phyloP scores from a whole-genome alignment of 2,888 invertebrate genomes.

The Cryptocephalus primarius region DNA sequence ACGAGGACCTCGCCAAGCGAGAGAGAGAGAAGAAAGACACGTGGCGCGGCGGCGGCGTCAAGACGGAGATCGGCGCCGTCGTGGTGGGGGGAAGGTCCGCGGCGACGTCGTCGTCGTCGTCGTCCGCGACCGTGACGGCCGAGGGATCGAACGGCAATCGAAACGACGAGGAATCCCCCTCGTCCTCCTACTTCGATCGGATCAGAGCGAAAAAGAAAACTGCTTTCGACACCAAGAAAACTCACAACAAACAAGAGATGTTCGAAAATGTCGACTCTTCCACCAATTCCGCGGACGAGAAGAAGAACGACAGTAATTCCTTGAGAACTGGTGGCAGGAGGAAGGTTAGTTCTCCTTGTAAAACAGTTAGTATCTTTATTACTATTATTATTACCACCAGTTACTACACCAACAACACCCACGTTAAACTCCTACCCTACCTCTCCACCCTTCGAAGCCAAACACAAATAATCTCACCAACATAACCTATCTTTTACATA shows the following conservation, averaged over 20 bases:
- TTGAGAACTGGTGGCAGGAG: constrained; percentile 48
- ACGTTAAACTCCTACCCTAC: too few relatives aligned
- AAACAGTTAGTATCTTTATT: too few relatives aligned
- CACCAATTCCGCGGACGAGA: constrained; percentile 18
- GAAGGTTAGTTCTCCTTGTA: constrained; percentile 35
- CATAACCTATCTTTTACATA: too few relatives aligned
- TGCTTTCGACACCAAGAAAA: neutral
- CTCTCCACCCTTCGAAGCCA: too few relatives aligned
- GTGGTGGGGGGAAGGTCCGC: constrained; percentile 14
- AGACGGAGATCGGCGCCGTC: constrained; percentile 11
- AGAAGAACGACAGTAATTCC: constrained; percentile 19
- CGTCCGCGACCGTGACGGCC: neutral
- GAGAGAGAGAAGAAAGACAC: constrained; percentile 11
- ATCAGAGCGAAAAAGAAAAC: constrained; percentile 11
- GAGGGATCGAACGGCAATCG: constrained; percentile 5
- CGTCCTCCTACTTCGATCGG: constrained; percentile 1
- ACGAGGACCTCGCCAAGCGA: constrained; percentile 12
- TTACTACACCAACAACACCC: too few relatives aligned
- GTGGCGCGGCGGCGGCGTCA: constrained; percentile 11
- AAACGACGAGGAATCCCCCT: neutral
- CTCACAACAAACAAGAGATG: constrained; percentile 11
- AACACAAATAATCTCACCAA: too few relatives aligned
- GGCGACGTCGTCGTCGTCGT: constrained; percentile 4
- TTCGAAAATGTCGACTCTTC: constrained; percentile 19
- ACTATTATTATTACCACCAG: constrained; percentile 1